These are phyloP conservation scores for Cryptophagus acutangulus DNA, from an alignment of 2,888 invertebrate genomes.

Conservation along the genomic window DNA sequence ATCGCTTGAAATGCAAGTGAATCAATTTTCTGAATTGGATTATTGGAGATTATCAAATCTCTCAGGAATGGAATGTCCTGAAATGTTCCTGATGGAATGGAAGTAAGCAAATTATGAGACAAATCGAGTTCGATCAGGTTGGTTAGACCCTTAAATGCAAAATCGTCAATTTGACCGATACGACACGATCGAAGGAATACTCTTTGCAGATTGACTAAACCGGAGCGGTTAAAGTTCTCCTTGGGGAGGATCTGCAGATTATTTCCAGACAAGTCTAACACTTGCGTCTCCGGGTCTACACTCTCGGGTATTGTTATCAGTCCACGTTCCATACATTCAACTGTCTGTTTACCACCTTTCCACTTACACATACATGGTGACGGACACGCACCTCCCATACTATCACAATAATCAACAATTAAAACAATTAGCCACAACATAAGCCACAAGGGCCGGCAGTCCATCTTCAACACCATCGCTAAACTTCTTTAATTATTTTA, in stretches of 20 bases:
- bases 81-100: slow-evolving; percentile 76
- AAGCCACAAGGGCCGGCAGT: slow-evolving; percentile 10
- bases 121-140: slow-evolving; percentile 88
- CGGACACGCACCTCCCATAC: slow-evolving; percentile 62
- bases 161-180: slow-evolving; percentile 78
- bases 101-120: slow-evolving; percentile 75
- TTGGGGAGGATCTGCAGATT: slow-evolving; percentile 77
- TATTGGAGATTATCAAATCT: slow-evolving; percentile 73
- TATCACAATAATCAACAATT: slow-evolving; percentile 34
- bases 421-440: slow-evolving; percentile 25
- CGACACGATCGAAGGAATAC: slow-evolving; percentile 79
- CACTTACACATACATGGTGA: slow-evolving; percentile 84
- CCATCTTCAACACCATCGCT: slow-evolving; percentile 13
- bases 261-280: slow-evolving; percentile 84
- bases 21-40: slow-evolving; percentile 77
- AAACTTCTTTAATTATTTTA: neutral
- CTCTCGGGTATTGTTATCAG: slow-evolving; percentile 80
- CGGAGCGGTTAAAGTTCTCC: slow-evolving; percentile 76
- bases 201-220: slow-evolving; percentile 80
- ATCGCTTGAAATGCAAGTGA: slow-evolving; percentile 69
- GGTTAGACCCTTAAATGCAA: slow-evolving; percentile 79
- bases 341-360: slow-evolving; percentile 91
- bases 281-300: slow-evolving; percentile 85
- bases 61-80: slow-evolving; percentile 75
- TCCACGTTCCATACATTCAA: slow-evolving; percentile 80